Conservation (phyloP, 2,888 invertebrate species). For the Orthosia gothica region DNA sequence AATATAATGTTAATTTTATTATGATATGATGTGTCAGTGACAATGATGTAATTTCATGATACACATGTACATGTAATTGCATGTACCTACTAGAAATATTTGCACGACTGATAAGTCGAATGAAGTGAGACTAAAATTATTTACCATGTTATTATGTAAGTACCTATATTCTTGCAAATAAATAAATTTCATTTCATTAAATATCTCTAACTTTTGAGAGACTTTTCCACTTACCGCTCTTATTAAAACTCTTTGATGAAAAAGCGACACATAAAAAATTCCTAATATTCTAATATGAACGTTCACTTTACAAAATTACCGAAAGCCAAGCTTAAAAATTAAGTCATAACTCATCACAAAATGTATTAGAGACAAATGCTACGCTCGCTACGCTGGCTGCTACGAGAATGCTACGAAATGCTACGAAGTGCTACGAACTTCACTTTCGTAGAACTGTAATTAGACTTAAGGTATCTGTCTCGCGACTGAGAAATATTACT, state of each 20-base stretch:
- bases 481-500: constrained; percentile 73
- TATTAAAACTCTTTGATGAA: constrained; percentile 25
- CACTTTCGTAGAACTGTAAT: constrained; percentile 78
- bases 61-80: no score
- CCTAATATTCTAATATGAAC: constrained; percentile 32
- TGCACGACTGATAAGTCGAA: no score
- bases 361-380: constrained; percentile 76
- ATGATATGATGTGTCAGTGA: no score
- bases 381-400: constrained; percentile 67
- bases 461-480: constrained; percentile 75
- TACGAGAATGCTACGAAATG: constrained; percentile 70
- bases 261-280: constrained; percentile 24
- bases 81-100: no score
- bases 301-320: constrained; percentile 54
- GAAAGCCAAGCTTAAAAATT: constrained; percentile 70
- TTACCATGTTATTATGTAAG: no score
- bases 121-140: no score
- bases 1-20: no score
- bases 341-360: constrained; percentile 75
- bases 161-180: no score
- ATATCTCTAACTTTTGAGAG: no score
- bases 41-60: no score
- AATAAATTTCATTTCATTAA: no score
- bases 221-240: neutral
- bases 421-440: constrained; percentile 68